Conservation (phyloP, 2,888 invertebrate genomes). For the Leistus spinibarbis region DNA sequence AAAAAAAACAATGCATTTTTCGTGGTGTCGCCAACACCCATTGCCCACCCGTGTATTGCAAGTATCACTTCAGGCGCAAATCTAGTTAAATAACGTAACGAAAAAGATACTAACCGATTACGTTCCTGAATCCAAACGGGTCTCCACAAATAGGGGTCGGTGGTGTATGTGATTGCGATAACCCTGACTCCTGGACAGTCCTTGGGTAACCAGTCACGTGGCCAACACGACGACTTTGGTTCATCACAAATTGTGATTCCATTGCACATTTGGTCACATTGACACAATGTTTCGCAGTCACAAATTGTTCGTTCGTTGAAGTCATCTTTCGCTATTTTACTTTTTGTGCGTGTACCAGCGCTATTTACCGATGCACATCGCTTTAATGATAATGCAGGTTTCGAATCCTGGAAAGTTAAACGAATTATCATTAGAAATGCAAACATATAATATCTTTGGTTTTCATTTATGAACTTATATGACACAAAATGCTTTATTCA, state of each 20-base stretch:
- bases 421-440: neutral
- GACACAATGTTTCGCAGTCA: conserved; percentile 12
- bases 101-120: conserved; percentile 62
- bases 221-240: conserved; percentile 77
- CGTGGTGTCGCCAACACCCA: too few relatives aligned
- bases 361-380: conserved; percentile 24
- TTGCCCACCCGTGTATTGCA: too few relatives aligned
- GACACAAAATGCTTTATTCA: too few relatives aligned
- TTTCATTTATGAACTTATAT: too few relatives aligned
- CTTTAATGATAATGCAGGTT: conserved; percentile 8
- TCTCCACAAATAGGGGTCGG: conserved; percentile 78
- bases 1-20: too few relatives aligned
- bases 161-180: conserved; percentile 81
- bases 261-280: neutral
- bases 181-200: conserved; percentile 80
- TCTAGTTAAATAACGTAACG: neutral
- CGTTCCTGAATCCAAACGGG: conserved; percentile 74
- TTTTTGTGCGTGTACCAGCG: conserved; percentile 4
- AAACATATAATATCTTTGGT: too few relatives aligned
- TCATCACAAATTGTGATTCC: conserved; percentile 42
- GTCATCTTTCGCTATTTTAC: conserved; percentile 31
- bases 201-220: conserved; percentile 81
- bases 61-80: too few relatives aligned
- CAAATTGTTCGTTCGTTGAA: conserved; percentile 21
- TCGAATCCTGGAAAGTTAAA: neutral